Base-by-base conservation (phyloP, 1,140 invertebrate species). In the Rhyzopertha dominica region DNA sequence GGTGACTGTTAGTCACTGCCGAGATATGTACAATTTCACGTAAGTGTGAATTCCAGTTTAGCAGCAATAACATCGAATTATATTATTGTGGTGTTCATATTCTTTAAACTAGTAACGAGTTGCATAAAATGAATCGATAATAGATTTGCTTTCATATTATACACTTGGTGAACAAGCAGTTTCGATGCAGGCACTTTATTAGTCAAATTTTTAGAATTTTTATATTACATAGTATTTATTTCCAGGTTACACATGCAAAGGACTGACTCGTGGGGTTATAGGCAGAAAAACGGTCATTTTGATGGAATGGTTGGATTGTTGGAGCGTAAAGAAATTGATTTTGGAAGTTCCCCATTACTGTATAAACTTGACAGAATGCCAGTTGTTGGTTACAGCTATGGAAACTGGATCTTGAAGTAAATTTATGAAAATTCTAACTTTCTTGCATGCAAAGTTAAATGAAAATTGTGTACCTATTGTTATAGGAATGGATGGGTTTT, bases 251-350 rank as follows among this genome's bases (percentile, higher is more conserved):
- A 74, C 31, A 56, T 81, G 16, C 61, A 63, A 42, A 62, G 68
- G 3, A 76, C 73, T 0, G 66, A 68, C 31, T 76, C 78, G 2
- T 82, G 80, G 79, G 80, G 80, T 7, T 81, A 81, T 54, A 16
- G 37, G 32, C 28, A 41, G 19, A 67, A 71, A 22, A 80, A 81
- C 59, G 78, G 78, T 1, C 69, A 70, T 10, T 81, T 76, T 47
- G 79, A 80, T 49, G 80, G 80, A 2, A 75, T 81, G 64, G 69
- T 82, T 14, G 77, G 77, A 0, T 67, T 74, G 1, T 66, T 83
- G 45, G 65, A 75, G 28, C 62, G 71, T 14, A 71, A 70, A 10
- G 61, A 73, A 17, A 71, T 75, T 4, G 79, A 83, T 42, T 70
- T 81, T 22, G 74, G 76, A 4, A 73, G 71, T 2, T 64, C 76